phyloP scores from a whole-genome alignment of 2,888 invertebrate genomes.

The Campaea margaritaria region DNA sequence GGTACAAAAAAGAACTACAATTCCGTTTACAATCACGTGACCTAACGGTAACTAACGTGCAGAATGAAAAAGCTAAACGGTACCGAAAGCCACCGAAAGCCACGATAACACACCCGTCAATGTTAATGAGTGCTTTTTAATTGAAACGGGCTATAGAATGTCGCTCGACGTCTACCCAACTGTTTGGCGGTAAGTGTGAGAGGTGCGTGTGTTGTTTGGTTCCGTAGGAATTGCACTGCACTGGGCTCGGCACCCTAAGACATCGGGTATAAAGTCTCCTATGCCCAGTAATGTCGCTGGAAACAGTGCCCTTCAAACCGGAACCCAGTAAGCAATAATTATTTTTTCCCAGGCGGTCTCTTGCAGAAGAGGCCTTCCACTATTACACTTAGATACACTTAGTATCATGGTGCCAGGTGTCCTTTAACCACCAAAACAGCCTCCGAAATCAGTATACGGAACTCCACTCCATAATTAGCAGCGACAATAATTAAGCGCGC shows the following conservation, averaged over 20 bases:
- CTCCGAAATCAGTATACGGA: slow-evolving; percentile 6
- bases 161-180: slow-evolving; percentile 4
- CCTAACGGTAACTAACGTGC: slow-evolving; percentile 4
- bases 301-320: no score
- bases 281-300: no score
- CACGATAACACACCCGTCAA: slow-evolving; percentile 19
- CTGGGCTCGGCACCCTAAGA: no score
- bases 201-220: not conserved
- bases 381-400: no score
- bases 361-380: no score
- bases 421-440: not conserved
- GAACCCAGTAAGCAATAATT: no score
- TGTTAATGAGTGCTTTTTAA: slow-evolving; percentile 28
- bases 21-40: not conserved
- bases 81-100: slow-evolving; percentile 7
- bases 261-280: no score
- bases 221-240: slow-evolving; percentile 5
- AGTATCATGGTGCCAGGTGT: no score
- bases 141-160: slow-evolving; percentile 21
- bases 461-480: slow-evolving; percentile 70
- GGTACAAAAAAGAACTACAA: no score
- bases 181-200: not conserved
- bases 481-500: slow-evolving; percentile 73
- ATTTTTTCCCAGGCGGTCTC: no score
- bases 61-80: not conserved